Conservation (phyloP, 2,888 invertebrate genomes). For the Icerya purchasi region DNA sequence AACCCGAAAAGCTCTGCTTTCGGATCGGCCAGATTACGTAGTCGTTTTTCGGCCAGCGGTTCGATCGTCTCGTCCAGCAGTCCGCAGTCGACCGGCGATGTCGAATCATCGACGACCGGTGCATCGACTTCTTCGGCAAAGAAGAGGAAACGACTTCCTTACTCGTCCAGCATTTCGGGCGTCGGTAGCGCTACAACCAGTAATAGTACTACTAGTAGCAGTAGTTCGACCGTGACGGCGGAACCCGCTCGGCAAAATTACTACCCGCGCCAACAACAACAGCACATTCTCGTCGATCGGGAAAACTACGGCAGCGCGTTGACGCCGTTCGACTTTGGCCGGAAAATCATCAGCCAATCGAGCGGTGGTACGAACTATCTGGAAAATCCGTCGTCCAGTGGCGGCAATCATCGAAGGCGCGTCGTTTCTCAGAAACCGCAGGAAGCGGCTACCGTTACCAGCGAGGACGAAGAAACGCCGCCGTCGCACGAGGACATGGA, state of each 20-base stretch:
- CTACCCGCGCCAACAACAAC: background rate
- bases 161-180: background rate
- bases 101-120: background rate
- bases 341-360: background rate
- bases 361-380: background rate
- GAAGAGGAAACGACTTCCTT: background rate
- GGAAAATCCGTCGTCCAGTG: background rate
- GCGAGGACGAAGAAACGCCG: slow-evolving; percentile 2
- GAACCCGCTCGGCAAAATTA: background rate
- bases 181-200: no score
- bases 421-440: background rate
- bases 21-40: background rate
- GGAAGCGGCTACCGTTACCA: background rate
- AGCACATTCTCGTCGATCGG: background rate
- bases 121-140: background rate
- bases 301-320: background rate
- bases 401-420: background rate
- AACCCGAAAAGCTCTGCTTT: background rate
- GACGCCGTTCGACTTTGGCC: background rate
- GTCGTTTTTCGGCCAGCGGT: background rate
- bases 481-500: slow-evolving; percentile 6
- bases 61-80: background rate
- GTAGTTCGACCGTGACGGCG: background rate
- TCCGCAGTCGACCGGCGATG: background rate
- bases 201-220: background rate